A percentile compares a stretch with the other conserved stretches of the same genome.
phyloP scores from a whole-genome alignment of 2,888 invertebrate species.

The Autographa pulchrina region DNA sequence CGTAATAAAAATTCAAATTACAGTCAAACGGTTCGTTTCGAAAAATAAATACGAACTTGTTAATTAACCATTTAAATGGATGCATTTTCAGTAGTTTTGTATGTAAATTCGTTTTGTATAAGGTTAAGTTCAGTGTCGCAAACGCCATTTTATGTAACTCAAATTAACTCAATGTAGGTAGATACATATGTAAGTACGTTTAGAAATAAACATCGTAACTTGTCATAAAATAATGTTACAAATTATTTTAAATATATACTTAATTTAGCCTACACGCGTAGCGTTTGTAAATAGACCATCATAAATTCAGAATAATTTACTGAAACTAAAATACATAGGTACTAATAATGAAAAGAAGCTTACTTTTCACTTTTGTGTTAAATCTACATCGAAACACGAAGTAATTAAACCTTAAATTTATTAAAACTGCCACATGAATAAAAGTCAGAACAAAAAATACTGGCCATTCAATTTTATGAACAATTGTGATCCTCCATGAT shows the following conservation, averaged over 20 bases:
- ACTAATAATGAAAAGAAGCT: slow-evolving; percentile 8
- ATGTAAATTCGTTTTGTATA: slow-evolving; percentile 82
- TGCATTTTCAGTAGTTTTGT: slow-evolving; percentile 87
- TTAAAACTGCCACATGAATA: slow-evolving; percentile 40
- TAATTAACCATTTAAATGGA: slow-evolving; percentile 84
- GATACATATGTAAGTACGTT: slow-evolving; percentile 44
- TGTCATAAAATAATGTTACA: slow-evolving; percentile 18
- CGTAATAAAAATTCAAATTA: slow-evolving; percentile 72
- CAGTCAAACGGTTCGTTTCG: slow-evolving; percentile 67
- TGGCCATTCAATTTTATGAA: slow-evolving; percentile 47
- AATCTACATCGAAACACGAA: slow-evolving; percentile 24
- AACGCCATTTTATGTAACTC: slow-evolving; percentile 74
- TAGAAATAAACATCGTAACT: slow-evolving; percentile 15
- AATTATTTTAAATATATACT: slow-evolving; percentile 15
- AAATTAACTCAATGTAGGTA: slow-evolving; percentile 67
- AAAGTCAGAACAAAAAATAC: slow-evolving; percentile 40
- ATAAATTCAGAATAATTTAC: neutral
- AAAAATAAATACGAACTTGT: slow-evolving; percentile 69
- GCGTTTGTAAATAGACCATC: neutral
- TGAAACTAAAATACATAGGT: neutral
- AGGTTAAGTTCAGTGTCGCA: slow-evolving; percentile 88
- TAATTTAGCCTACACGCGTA: neutral
- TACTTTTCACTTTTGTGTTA: slow-evolving; percentile 10
- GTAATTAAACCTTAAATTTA: slow-evolving; percentile 53
- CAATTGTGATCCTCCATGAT: slow-evolving; percentile 41